These are phyloP conservation scores for Leucophenga maculata DNA, from an alignment of 2,888 invertebrate species.

Conservation along the genomic window DNA sequence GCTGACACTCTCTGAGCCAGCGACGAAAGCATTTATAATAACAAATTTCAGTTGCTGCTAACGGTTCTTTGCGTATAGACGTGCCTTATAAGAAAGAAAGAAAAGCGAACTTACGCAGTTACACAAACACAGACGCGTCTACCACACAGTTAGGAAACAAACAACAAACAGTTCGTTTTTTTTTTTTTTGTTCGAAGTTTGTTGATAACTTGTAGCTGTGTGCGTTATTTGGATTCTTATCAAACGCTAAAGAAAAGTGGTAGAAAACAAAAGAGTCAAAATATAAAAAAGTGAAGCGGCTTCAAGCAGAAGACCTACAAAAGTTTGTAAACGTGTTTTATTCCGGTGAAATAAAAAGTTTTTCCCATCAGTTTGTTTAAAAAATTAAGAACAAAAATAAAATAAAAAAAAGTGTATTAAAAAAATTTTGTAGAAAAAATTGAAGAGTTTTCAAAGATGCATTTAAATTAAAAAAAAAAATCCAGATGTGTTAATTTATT, in stretches of 20 bases:
- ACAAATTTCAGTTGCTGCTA: constrained; percentile 64
- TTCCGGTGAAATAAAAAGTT: constrained; percentile 30
- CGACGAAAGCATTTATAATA: neutral
- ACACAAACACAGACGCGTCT: neutral
- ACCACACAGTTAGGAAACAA: neutral
- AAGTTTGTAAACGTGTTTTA: constrained; percentile 21
- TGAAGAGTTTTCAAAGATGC: neutral
- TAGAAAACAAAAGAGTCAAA: neutral
- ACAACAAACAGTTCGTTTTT: constrained; percentile 5
- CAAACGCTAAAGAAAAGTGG: constrained; percentile 12
- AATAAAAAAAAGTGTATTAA: constrained; percentile 6
- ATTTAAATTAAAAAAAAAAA: too few species aligned
- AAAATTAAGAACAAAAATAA: constrained; percentile 1
- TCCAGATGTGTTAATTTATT: too few species aligned
- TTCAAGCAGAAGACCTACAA: constrained; percentile 19
- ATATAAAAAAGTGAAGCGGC: neutral
- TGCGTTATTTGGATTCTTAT: constrained; percentile 19
- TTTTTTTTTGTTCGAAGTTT: constrained; percentile 10
- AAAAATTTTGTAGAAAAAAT: constrained; percentile 1
- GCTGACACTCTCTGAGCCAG: neutral
- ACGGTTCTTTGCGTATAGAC: constrained; percentile 73
- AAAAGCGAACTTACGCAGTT: neutral
- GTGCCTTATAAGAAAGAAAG: constrained; percentile 48
- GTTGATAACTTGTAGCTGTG: constrained; percentile 8
- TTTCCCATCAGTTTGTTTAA: neutral